These are phyloP conservation scores for Choreutis nemorana DNA, from an alignment of 2,888 invertebrate species.

Conservation along the genomic window DNA sequence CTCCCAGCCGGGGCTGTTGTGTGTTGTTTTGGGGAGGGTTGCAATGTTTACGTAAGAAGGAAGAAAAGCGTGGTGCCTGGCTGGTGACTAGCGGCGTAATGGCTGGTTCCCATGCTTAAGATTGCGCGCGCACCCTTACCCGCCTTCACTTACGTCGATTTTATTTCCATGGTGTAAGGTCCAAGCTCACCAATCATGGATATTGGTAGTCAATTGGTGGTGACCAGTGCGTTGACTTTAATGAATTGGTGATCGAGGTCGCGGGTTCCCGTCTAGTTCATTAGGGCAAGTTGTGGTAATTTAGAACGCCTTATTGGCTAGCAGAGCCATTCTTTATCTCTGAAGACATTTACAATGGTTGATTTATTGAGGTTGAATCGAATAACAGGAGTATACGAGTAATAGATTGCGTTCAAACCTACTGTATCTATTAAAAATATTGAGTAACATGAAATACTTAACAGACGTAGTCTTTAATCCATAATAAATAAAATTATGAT, in stretches of 20 bases:
- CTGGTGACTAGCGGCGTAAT: constrained; percentile 59
- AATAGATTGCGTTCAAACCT: too few relatives aligned
- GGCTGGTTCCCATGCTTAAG: constrained; percentile 21
- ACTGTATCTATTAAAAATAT: too few relatives aligned
- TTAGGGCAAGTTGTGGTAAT: constrained; percentile 13
- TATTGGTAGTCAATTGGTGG: constrained; percentile 18
- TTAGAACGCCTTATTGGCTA: constrained; percentile 4
- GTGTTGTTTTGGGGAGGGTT: constrained; percentile 42
- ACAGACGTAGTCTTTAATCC: too few relatives aligned
- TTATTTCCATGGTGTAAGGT: constrained; percentile 56
- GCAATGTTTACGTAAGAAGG: constrained; percentile 40
- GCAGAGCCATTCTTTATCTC: too few relatives aligned
- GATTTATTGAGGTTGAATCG: too few relatives aligned
- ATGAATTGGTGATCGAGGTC: constrained; percentile 27
- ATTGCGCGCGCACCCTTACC: constrained; percentile 46
- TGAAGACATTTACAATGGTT: too few relatives aligned
- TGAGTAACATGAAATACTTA: too few relatives aligned
- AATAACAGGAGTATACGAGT: too few relatives aligned
- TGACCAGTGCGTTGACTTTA: constrained; percentile 23
- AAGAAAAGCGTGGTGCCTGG: constrained; percentile 51
- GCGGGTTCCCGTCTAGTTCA: constrained; percentile 14
- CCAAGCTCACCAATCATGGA: too few relatives aligned
- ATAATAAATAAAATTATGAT: too few relatives aligned
- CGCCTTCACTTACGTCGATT: constrained; percentile 29
- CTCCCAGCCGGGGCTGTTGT: constrained; percentile 53